A percentile compares a stretch with the other conserved stretches of the same genome.
Conservation (phyloP, 2,113 vertebrate species). For the Nycticorax nycticorax region DNA sequence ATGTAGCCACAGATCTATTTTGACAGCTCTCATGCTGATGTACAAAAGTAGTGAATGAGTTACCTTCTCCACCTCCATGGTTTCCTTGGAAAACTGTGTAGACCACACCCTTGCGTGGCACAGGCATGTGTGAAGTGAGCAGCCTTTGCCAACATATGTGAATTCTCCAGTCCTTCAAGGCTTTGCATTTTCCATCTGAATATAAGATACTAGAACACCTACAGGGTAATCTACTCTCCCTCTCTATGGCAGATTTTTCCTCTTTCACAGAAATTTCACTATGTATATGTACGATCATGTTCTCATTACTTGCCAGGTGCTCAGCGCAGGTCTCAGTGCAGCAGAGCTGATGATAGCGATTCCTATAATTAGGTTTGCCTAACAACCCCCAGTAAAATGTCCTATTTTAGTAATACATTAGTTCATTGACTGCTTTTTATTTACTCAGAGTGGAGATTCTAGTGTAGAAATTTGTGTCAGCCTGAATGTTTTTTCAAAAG, state of each 20-base stretch:
- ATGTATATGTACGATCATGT: rapidly evolving
- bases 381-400: not conserved
- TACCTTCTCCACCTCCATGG: not conserved
- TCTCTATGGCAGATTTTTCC: not conserved
- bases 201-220: not conserved
- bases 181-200: not conserved
- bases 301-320: not conserved
- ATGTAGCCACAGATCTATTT: not conserved
- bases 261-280: not conserved
- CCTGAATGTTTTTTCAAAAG: not conserved
- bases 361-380: not conserved
- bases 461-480: not conserved
- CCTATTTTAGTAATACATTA: not conserved
- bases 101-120: not conserved
- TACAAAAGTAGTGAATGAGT: not conserved
- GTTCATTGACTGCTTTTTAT: not conserved
- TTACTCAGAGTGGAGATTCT: not conserved
- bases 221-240: not conserved
- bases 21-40: not conserved
- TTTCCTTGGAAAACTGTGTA: not conserved
- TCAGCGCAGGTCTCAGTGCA: not conserved
- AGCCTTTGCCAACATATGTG: not conserved
- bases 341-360: not conserved
- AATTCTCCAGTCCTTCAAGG: not conserved
- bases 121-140: not conserved